phyloP scores from a whole-genome alignment of 1,140 invertebrate genomes.

The Ceratina australensis region DNA sequence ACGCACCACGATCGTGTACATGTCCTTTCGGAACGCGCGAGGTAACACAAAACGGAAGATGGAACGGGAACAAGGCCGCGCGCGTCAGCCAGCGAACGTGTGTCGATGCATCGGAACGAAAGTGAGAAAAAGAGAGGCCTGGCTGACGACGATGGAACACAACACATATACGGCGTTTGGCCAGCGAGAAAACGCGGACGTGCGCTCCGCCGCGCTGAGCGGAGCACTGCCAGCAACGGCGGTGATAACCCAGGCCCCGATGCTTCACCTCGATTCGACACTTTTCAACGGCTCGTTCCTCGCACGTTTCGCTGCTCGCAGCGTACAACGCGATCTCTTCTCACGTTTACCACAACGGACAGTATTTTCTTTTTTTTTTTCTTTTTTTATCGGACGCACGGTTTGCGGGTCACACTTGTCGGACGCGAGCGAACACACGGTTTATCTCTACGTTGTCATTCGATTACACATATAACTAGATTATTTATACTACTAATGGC shows the following conservation, averaged over 20 bases:
- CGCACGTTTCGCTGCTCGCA: background rate
- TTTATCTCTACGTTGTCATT: background rate
- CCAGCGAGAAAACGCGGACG: background rate
- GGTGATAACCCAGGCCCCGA: background rate
- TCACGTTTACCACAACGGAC: background rate
- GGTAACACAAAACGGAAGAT: background rate
- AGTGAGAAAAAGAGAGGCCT: background rate
- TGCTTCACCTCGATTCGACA: conserved; percentile 28
- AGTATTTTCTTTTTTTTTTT: background rate
- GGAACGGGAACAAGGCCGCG: conserved; percentile 18
- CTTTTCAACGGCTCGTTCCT: background rate
- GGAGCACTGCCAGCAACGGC: conserved; percentile 15
- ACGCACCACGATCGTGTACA: background rate
- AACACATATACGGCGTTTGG: background rate
- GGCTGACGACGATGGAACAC: background rate
- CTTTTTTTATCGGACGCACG: background rate
- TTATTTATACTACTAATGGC: conserved; percentile 64
- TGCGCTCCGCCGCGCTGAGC: conserved; percentile 1
- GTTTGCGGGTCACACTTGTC: background rate
- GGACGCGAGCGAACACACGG: too few relatives aligned
- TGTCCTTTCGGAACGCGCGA: too few relatives aligned
- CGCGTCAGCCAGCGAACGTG: conserved; percentile 14
- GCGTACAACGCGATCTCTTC: too few relatives aligned
- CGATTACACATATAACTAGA: conserved; percentile 15
- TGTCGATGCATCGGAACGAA: conserved; percentile 24